Conservation (phyloP, 2,888 invertebrate genomes). For the Eledona agricola region DNA sequence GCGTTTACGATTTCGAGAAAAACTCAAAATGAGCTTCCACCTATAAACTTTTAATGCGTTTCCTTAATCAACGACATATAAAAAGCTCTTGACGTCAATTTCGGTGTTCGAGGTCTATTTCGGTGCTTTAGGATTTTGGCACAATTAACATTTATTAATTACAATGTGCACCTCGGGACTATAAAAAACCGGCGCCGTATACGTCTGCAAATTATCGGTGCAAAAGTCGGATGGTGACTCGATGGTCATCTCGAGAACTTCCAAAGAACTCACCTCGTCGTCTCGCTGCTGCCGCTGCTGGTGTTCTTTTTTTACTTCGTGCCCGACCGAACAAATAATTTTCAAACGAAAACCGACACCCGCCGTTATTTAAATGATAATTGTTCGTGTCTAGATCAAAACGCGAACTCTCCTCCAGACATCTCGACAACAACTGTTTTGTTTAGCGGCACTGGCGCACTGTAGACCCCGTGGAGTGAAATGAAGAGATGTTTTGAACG, state of each 20-base stretch:
- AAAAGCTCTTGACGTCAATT: conserved; percentile 26
- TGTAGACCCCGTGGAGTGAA: conserved; percentile 28
- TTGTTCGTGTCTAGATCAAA: conserved; percentile 49
- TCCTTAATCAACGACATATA: conserved; percentile 15
- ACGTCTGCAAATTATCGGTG: too few species aligned
- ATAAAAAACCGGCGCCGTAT: too few species aligned
- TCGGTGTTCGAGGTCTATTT: conserved; percentile 16
- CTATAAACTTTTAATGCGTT: too few species aligned
- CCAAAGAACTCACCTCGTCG: too few species aligned
- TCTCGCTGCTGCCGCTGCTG: too few species aligned
- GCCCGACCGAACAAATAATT: conserved; percentile 1
- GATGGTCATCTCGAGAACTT: too few species aligned
- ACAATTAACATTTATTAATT: conserved; percentile 32
- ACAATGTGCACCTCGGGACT: conserved; percentile 2
- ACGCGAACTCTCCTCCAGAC: conserved; percentile 52
- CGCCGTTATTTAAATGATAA: conserved; percentile 44
- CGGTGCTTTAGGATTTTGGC: conserved; percentile 22
- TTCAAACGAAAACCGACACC: conserved; percentile 10
- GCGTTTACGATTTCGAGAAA: too few species aligned
- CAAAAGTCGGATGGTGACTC: too few species aligned
- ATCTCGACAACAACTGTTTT: conserved; percentile 57
- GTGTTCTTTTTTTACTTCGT: too few species aligned
- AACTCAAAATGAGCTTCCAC: too few species aligned
- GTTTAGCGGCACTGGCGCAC: conserved; percentile 36
- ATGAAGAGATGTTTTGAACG: conserved; percentile 28